Evolutionary conservation across 1,140 invertebrate genomes (phyloP).

Genomic region (Hyles vespertilio): DNA sequence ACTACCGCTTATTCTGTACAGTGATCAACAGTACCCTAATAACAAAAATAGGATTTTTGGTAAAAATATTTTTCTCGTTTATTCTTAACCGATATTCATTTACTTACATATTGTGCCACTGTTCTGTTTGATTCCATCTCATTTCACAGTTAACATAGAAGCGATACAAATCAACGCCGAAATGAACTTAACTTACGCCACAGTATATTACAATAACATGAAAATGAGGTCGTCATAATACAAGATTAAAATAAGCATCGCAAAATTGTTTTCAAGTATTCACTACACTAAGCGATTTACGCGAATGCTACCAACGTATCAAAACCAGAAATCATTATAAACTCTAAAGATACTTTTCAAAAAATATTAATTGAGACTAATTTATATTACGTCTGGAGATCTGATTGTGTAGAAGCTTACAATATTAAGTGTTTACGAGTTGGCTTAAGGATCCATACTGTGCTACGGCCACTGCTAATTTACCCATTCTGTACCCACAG

Average conservation of each 20-base stretch:
- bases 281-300: slow-evolving; percentile 41
- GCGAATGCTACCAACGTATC: not conserved
- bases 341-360: not conserved
- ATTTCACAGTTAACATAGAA: slow-evolving; percentile 22
- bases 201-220: slow-evolving; percentile 36
- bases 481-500: too few species aligned
- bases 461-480: too few species aligned
- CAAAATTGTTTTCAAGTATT: slow-evolving; percentile 19
- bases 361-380: too few species aligned
- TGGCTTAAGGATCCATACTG: too few species aligned
- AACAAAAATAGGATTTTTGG: slow-evolving; percentile 70
- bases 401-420: too few species aligned
- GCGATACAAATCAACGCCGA: slow-evolving; percentile 28
- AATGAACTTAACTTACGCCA: slow-evolving; percentile 28
- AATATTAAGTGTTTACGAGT: too few species aligned
- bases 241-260: slow-evolving; percentile 31
- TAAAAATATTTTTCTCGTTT: slow-evolving; percentile 57
- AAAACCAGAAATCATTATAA: not conserved
- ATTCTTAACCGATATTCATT: slow-evolving; percentile 51
- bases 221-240: slow-evolving; percentile 38
- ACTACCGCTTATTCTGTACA: slow-evolving; percentile 41
- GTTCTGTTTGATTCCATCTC: slow-evolving; percentile 28
- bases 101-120: slow-evolving; percentile 51
- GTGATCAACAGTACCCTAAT: slow-evolving; percentile 61
- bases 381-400: too few species aligned